Evolutionary conservation across 2,797 vertebrate genomes (phyloP).

Genomic region (Sibirionetta formosa): DNA sequence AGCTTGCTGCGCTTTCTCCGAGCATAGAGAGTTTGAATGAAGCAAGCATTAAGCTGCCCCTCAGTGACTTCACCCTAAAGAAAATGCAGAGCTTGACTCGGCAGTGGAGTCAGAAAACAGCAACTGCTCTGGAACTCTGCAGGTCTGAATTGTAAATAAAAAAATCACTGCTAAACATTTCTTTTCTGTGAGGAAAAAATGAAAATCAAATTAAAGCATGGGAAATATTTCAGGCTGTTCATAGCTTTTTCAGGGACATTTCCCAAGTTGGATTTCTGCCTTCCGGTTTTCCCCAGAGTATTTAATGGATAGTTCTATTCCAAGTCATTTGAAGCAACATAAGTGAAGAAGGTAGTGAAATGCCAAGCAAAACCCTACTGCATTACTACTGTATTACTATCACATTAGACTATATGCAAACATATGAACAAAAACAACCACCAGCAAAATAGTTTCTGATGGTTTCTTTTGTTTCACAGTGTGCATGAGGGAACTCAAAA

Average conservation of each 20-base stretch:
- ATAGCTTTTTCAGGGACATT: not conserved
- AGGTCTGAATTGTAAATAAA: constrained; percentile 82
- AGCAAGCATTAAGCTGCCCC: constrained; percentile 86
- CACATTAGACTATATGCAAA: not conserved
- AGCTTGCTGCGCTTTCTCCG: constrained; percentile 84
- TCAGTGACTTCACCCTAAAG: constrained; percentile 81
- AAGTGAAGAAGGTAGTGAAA: not conserved
- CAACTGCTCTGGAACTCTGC: constrained; percentile 86
- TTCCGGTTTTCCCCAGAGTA: not conserved
- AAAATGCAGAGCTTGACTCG: constrained; percentile 87
- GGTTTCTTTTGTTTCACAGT: constrained; percentile 75
- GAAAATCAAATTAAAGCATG: not conserved
- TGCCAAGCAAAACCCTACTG: not conserved
- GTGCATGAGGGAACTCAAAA: constrained; percentile 84
- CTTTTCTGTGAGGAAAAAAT: not conserved
- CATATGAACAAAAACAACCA: not conserved
- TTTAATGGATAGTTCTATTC: not conserved
- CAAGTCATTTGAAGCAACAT: not conserved
- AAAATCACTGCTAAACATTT: not conserved
- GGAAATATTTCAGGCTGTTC: not conserved
- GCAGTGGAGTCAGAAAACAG: constrained; percentile 84
- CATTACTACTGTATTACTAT: not conserved
- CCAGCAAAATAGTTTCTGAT: not conserved
- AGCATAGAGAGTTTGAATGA: constrained; percentile 91
- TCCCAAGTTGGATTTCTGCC: not conserved